Evolutionary conservation across 2,888 invertebrate genomes (phyloP), one percentile per base, ranked within the genome.

Genomic region (Phortica okadai): DNA sequence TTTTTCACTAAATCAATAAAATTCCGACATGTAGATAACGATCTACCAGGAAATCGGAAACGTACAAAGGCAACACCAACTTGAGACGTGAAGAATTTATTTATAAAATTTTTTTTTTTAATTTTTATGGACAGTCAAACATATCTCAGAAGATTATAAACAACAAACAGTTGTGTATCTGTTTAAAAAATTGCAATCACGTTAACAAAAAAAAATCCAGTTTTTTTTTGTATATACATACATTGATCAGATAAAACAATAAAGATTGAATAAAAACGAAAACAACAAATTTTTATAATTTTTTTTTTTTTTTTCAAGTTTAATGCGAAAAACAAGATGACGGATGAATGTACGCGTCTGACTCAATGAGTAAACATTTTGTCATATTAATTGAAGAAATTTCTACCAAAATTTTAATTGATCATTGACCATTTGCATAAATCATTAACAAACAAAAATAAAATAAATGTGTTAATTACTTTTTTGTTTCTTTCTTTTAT

Each of bases 401-500:
- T 21, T 62, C 16, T 62, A 59, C 21, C 10, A n/a, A 16, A 59
- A 59, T 11, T 50, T 50, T 5, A 50, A 50, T 33, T 33, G 10
- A 45, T 8, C 45, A 45, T 8, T 45, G n/a, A 59, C n/a, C 10
- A 59, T 59, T 59, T 59, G 59, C 59, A 59, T 59, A 59, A 59
- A 59, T 8, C 50, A 50, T 50, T 50, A 50, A 33, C 11, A 54
- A 54, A 54, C n/a, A 54, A 14, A 54, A 54, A 14, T 6, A 11
- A 14, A 11, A 54, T 2, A 54, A 54, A 54, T 54, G 11, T n/a
- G 8, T 21, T 59, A 64, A 64, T 33, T 33, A 64, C 64, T 64
- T 64, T 25, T 33, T 4, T 33, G 1, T 3, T 33, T 33, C 4
- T 33, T 33, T 33, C 33, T 33, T 33, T 21, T 64, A 41, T 33